A percentile compares a stretch with the other conserved stretches of the same genome.
Evolutionary conservation across 2,888 invertebrate genomes (phyloP).

Genomic region (Pseudanteris insignis): DNA sequence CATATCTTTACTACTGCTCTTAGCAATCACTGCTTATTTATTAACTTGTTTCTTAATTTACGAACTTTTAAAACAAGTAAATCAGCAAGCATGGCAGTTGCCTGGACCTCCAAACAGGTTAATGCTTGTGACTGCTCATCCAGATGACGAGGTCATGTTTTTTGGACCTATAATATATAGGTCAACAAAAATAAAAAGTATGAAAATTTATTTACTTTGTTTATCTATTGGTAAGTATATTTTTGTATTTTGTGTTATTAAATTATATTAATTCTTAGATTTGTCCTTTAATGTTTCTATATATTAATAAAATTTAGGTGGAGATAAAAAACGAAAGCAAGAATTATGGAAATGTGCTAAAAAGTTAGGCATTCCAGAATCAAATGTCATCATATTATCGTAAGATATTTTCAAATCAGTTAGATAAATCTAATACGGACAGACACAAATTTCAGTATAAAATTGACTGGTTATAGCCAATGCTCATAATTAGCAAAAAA

Average conservation of each 20-base stretch:
- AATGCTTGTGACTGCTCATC: conserved; percentile 90
- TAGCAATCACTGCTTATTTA: conserved; percentile 57
- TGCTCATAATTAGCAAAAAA: not conserved
- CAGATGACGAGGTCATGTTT: conserved; percentile 99
- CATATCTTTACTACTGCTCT: conserved; percentile 60
- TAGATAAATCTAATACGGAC: not conserved
- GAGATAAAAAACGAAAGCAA: conserved; percentile 70
- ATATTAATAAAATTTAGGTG: conserved; percentile 58
- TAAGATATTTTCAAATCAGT: conserved; percentile 50
- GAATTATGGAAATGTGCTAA: conserved; percentile 87
- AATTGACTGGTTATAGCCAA: too few relatives aligned
- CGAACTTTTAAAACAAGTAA: conserved; percentile 55
- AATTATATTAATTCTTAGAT: too few relatives aligned
- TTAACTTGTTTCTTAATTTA: conserved; percentile 60
- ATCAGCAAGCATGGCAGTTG: conserved; percentile 61
- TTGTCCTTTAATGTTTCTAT: too few relatives aligned
- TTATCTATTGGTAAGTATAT: conserved; percentile 84
- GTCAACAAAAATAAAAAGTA: conserved; percentile 72
- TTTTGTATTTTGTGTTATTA: too few relatives aligned
- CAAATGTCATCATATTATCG: conserved; percentile 76
- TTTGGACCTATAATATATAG: conserved; percentile 90
- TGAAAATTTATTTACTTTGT: conserved; percentile 83
- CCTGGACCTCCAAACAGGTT: conserved; percentile 69
- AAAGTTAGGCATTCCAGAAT: conserved; percentile 79
- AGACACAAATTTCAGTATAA: too few relatives aligned